Percentiles rank a stretch among this genome's conserved stretches.
These are phyloP conservation scores for Euura lappo DNA, from an alignment of 1,140 invertebrate species.

Conservation along the genomic window DNA sequence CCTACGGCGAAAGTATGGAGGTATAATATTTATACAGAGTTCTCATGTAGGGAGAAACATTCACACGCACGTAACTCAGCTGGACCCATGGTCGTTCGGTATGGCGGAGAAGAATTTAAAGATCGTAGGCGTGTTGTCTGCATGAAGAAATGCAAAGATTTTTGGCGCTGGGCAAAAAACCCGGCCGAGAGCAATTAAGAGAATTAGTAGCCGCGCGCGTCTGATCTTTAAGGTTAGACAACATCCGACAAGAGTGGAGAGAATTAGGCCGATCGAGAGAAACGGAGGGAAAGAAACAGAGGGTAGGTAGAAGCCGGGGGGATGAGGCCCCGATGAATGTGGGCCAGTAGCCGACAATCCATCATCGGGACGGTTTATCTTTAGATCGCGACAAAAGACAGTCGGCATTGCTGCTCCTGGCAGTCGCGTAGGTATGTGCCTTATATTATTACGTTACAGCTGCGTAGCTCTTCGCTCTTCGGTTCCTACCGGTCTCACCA, in stretches of 20 bases:
- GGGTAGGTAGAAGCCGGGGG: neutral
- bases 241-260: neutral
- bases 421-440: neutral
- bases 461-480: neutral
- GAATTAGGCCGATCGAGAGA: neutral
- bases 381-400: slow-evolving; percentile 5
- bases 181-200: neutral
- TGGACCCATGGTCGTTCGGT: neutral
- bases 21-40: neutral
- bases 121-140: neutral
- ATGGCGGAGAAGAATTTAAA: neutral
- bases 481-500: neutral
- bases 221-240: slow-evolving; percentile 4
- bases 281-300: neutral
- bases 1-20: no score
- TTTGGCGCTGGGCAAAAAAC: neutral
- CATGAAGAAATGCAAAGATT: neutral
- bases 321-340: neutral
- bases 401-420: slow-evolving; percentile 3
- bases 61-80: no score
- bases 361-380: slow-evolving; percentile 6
- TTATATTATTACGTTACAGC: slow-evolving; percentile 5
- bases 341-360: slow-evolving; percentile 4
- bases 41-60: neutral
- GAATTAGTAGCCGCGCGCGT: slow-evolving; percentile 2